phyloP scores from a whole-genome alignment of 1,140 invertebrate genomes.

The Drosophila fuyamai region DNA sequence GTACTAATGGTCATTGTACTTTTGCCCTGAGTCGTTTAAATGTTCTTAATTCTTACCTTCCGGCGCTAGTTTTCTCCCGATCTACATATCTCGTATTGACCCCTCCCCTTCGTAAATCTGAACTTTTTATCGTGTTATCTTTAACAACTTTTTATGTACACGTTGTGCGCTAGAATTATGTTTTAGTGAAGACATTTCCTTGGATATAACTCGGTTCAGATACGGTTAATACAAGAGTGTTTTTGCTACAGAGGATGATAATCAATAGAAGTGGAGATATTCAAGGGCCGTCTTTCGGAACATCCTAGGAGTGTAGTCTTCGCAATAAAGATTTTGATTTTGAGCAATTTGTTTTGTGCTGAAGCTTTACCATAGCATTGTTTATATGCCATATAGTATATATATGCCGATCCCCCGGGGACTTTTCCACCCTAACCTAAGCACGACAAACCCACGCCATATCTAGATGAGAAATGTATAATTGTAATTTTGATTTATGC shows the following conservation, averaged over 20 bases:
- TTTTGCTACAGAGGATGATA: constrained; percentile 2
- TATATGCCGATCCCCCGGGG: constrained; percentile 17
- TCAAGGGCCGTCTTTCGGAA: constrained; percentile 14
- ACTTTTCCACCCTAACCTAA: constrained; percentile 36
- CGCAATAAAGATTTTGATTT: constrained; percentile 60
- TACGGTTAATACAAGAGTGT: constrained; percentile 9
- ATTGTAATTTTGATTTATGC: constrained; percentile 61
- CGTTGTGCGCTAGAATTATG: constrained; percentile 38
- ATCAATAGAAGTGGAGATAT: constrained; percentile 22
- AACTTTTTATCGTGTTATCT: constrained; percentile 17
- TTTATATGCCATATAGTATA: constrained; percentile 11
- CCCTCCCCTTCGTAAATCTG: constrained; percentile 21
- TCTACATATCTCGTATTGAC: neutral
- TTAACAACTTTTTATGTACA: constrained; percentile 49
- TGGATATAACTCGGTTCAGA: constrained; percentile 21
- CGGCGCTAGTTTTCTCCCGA: constrained; percentile 49
- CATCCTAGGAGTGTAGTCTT: constrained; percentile 26
- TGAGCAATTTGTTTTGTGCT: constrained; percentile 76
- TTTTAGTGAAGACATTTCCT: constrained; percentile 32
- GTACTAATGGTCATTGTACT: constrained; percentile 84
- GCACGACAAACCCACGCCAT: constrained; percentile 38
- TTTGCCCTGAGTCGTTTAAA: constrained; percentile 82
- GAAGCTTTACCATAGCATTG: constrained; percentile 48
- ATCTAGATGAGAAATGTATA: constrained; percentile 59
- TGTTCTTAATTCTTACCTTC: constrained; percentile 54